Base-by-base conservation (phyloP, 2,888 invertebrate genomes). In the Xestoiulus laeticollis region DNA sequence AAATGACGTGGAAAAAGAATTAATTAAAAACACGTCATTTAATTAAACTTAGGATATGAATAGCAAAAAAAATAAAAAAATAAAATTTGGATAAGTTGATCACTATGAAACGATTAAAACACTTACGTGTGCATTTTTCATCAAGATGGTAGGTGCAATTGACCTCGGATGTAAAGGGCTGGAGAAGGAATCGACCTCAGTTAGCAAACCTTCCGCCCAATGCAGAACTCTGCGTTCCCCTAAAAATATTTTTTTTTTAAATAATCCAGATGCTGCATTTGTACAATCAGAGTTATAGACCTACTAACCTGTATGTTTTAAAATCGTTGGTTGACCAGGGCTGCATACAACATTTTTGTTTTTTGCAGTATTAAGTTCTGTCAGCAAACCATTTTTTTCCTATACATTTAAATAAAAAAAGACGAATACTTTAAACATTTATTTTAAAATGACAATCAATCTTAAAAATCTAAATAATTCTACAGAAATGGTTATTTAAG, bases 201-300 rank as follows among this genome's bases (percentile, higher is more conserved):
- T 10, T 30, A 84, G 10, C 6, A 84, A 43, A 19, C 43, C 30
- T n/a, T 26, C 32, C 19, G 84, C 32, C 84, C 84, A 84, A 84
- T 84, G 84, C 30, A 84, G 30, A 19, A 38, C 43, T 30, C 30
- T 84, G 43, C n/a, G 84, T 22, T 84, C 33, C 30, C 84, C 84
- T 84, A 4, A 8, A 59, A 59, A 19, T 22, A 59, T n/a, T n/a
- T n/a, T n/a, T n/a, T n/a, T n/a, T n/a, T n/a, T n/a, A n/a, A n/a
- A n/a, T n/a, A 12, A n/a, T 16, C 32, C 83, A n/a, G 14, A 82
- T 82, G 83, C 14, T 82, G 14, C 32, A 82, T 82, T n/a, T 19
- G 10, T 32, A 19, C 32, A 32, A 32, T 8, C 14, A 32, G 16
- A 82, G 16, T 12, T 19, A 19, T 19, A n/a, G n/a, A n/a, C n/a